Conservation (phyloP, 2,888 invertebrate species). For the Belgica antarctica region DNA sequence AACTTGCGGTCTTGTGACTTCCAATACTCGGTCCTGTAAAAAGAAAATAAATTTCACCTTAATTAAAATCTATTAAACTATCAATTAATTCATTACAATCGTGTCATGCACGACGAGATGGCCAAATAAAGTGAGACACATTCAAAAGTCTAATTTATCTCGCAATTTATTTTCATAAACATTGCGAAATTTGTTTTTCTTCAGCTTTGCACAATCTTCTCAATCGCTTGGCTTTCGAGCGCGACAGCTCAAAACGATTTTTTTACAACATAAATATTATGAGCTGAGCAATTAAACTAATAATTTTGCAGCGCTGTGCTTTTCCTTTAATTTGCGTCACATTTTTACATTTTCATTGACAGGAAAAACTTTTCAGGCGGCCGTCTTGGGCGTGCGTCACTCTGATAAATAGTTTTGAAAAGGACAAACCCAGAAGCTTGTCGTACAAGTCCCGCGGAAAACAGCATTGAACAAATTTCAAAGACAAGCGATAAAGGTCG, state of each 20-base stretch:
- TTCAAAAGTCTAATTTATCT: slow-evolving; percentile 40
- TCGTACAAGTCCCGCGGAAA: no score
- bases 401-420: no score
- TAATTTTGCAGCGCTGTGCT: background rate
- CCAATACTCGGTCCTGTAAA: slow-evolving; percentile 90
- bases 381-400: no score
- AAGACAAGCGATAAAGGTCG: background rate
- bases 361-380: background rate
- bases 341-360: background rate
- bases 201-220: slow-evolving; percentile 1
- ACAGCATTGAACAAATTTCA: background rate
- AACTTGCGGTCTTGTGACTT: slow-evolving; percentile 92
- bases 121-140: slow-evolving; percentile 13
- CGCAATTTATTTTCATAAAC: slow-evolving; percentile 32
- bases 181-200: slow-evolving; percentile 7
- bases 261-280: slow-evolving; percentile 25
- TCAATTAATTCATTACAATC: slow-evolving; percentile 26
- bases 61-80: slow-evolving; percentile 20
- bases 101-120: slow-evolving; percentile 8
- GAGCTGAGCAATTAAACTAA: slow-evolving; percentile 23
- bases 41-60: no score
- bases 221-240: background rate
- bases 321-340: slow-evolving; percentile 12
- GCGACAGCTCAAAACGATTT: slow-evolving; percentile 11
- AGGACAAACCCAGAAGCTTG: no score